Conservation (phyloP, 2,888 invertebrate species). For the Euspilapteryx auroguttella region DNA sequence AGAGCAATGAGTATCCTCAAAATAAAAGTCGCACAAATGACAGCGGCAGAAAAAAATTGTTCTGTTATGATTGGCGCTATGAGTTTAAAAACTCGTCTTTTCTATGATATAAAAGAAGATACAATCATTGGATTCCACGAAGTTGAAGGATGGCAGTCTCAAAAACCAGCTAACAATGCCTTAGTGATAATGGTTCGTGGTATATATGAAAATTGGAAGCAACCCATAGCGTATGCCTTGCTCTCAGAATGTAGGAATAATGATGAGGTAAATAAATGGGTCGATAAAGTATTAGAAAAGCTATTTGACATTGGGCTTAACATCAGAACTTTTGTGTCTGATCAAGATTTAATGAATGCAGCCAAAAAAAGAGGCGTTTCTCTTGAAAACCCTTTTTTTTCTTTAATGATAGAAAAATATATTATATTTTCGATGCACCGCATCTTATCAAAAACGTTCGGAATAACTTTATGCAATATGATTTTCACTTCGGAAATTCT, state of each 20-base stretch:
- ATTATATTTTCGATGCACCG: conserved; percentile 15
- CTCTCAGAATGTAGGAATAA: conserved; percentile 2
- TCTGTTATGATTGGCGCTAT: conserved; percentile 5
- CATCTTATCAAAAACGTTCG: conserved; percentile 14
- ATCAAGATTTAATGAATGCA: conserved; percentile 8
- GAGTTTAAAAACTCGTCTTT: conserved; percentile 4
- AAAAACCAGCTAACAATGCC: conserved; percentile 2
- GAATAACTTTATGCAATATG: conserved; percentile 11
- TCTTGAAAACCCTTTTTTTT: conserved; percentile 12
- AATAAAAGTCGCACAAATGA: conserved; percentile 3
- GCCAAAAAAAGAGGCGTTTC: conserved; percentile 10
- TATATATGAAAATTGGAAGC: conserved; percentile 4
- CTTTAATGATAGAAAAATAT: conserved; percentile 13
- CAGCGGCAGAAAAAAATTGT: conserved; percentile 5
- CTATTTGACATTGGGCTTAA: conserved; percentile 3
- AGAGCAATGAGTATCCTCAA: conserved; percentile 1
- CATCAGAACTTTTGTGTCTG: conserved; percentile 2
- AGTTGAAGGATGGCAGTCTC: too few relatives aligned
- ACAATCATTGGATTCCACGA: too few relatives aligned
- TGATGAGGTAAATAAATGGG: conserved; percentile 2
- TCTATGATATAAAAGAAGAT: conserved; percentile 6
- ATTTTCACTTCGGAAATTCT: conserved; percentile 12
- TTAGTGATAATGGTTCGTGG: conserved; percentile 3
- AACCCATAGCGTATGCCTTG: conserved; percentile 3
- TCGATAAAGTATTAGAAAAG: conserved; percentile 2